Conservation (phyloP, 2,888 invertebrate species). For the Hermodice carunculata region DNA sequence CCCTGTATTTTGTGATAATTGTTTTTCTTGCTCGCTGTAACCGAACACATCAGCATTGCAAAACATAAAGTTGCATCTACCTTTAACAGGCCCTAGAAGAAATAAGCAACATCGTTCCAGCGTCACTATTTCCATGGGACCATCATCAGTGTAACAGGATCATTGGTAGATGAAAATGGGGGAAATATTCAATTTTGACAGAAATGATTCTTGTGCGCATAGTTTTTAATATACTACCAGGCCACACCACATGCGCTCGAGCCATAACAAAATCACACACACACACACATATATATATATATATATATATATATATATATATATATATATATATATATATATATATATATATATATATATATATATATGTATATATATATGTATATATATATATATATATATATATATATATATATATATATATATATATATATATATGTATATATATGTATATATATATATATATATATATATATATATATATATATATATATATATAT, state of each 20-base stretch:
- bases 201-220: too few relatives aligned
- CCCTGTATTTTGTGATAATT: too few relatives aligned
- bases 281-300: neutral
- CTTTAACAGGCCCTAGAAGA: too few relatives aligned
- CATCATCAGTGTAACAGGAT: too few relatives aligned
- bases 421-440: neutral
- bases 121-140: too few relatives aligned
- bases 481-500: neutral
- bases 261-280: neutral
- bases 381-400: neutral
- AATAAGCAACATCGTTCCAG: too few relatives aligned
- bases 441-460: conserved; percentile 3
- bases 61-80: too few relatives aligned
- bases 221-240: too few relatives aligned
- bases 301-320: neutral
- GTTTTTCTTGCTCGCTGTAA: too few relatives aligned
- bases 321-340: neutral
- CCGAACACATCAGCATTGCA: too few relatives aligned
- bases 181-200: too few relatives aligned
- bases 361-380: neutral
- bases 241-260: neutral
- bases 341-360: neutral
- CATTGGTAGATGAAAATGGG: too few relatives aligned
- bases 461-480: conserved; percentile 7
- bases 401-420: neutral